Percentiles rank a stretch among this genome's conserved stretches.
phyloP scores from a whole-genome alignment of 2,113 vertebrate species.

The Myotis brandtii region DNA sequence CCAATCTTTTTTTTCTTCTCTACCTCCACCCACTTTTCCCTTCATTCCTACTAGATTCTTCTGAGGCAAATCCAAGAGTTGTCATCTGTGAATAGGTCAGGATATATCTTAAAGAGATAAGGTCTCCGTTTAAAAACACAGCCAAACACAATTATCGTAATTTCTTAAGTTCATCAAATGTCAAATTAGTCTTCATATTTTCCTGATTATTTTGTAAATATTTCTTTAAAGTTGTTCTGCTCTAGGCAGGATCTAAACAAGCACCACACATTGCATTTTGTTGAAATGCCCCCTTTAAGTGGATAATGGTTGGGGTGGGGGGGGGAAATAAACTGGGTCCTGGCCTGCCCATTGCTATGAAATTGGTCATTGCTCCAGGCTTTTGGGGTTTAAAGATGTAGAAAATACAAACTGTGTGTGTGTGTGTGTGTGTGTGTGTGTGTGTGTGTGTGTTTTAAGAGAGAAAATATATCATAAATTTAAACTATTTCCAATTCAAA shows the following conservation, averaged over 20 bases:
- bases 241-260: not conserved
- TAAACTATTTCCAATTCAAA: constrained; percentile 10
- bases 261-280: not conserved
- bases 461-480: not conserved
- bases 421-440: not conserved
- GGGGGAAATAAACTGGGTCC: not conserved
- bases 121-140: constrained; percentile 30
- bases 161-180: not conserved
- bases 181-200: not conserved
- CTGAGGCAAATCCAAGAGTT: not conserved
- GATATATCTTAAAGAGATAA: not conserved
- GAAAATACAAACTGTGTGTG: not conserved
- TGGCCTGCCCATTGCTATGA: not conserved
- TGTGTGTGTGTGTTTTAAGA: not conserved
- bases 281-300: not conserved
- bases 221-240: not conserved
- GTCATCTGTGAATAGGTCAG: not conserved
- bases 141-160: not conserved
- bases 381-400: not conserved
- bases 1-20: not conserved
- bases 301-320: not conserved
- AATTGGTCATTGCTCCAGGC: not conserved
- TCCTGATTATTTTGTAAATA: not conserved
- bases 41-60: not conserved
- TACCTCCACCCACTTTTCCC: fast-evolving